Evolutionary conservation across 2,888 invertebrate species (phyloP).

Genomic region (Plusia festucae): DNA sequence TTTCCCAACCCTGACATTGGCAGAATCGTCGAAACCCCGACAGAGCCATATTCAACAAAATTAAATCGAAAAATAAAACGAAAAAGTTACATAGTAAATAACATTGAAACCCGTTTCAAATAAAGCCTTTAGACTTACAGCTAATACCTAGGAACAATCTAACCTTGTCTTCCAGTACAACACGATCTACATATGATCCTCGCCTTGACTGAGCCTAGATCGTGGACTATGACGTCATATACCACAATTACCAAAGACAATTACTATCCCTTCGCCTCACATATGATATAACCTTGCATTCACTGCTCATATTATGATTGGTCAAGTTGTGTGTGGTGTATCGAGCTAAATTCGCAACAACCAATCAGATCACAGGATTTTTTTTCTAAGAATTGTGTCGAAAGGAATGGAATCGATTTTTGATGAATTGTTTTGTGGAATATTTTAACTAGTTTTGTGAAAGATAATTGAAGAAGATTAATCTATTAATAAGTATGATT

Average conservation of each 20-base stretch:
- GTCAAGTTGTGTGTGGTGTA: slow-evolving; percentile 31
- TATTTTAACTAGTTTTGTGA: neutral
- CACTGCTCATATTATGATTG: slow-evolving; percentile 43
- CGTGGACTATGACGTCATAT: slow-evolving; percentile 35
- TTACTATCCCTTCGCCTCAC: slow-evolving; percentile 54
- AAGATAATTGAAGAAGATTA: neutral
- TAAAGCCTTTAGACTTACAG: slow-evolving; percentile 36
- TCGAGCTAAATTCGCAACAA: neutral
- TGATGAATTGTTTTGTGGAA: slow-evolving; percentile 5
- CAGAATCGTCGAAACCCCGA: too few relatives aligned
- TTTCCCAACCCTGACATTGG: too few relatives aligned
- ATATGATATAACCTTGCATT: slow-evolving; percentile 53
- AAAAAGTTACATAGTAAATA: too few relatives aligned
- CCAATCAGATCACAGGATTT: slow-evolving; percentile 42
- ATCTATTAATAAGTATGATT: neutral
- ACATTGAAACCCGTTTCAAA: slow-evolving; percentile 16
- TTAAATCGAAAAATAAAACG: too few relatives aligned
- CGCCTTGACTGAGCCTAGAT: slow-evolving; percentile 43
- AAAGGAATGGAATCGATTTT: slow-evolving; percentile 22
- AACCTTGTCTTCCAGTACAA: slow-evolving; percentile 32
- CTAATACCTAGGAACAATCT: slow-evolving; percentile 27
- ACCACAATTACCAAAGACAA: slow-evolving; percentile 50
- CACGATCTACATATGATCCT: slow-evolving; percentile 51
- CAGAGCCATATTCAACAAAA: too few relatives aligned
- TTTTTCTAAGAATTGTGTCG: slow-evolving; percentile 24